Evolutionary conservation across 2,797 vertebrate species (phyloP), one percentile per base, ranked within the genome.

Genomic region (Otolemur crassicaudatus): DNA sequence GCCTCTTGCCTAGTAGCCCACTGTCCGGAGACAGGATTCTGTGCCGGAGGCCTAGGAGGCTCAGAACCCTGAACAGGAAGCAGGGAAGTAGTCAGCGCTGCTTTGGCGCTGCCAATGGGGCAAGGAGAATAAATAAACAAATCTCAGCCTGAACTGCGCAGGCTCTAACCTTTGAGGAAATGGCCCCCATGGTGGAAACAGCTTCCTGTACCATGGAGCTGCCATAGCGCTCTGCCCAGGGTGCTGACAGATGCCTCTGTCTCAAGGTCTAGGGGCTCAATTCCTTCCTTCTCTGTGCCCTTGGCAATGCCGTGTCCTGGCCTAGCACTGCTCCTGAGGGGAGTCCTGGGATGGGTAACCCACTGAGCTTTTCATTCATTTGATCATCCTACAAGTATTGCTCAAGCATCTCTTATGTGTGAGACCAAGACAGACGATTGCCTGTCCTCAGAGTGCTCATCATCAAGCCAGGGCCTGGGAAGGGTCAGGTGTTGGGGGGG

Each of bases 51-150:
- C 70, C 63, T 14, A 0, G 84, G 58, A 81, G 58, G 46, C 69
- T 37, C 90, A 40, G 34, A 53, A 31, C 19, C 5, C 87, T 43
- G 86, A 94, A 29, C 56, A 88, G 94, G 88, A 97, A 94, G 79
- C 60, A 12, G 25, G 77, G 75, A 82, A 73, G 65, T 75, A 72
- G 75, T 76, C 29, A 0, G 81, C 77, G 27, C 46, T 31, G 49
- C 87, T 94, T 92, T 94, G 86, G 90, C 94, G 84, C 90, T 37
- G 46, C 88, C 11, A 0, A 60, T 86, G 85, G 86, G 34, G 79
- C 91, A 37, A 37, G 31, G 69, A 96, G 85, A 86, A 88, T 85
- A 92, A 97, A 90, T 92, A 94, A 97, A 96, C 90, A 94, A 67
- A 92, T 37, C 58, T 73, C 70, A 86, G 60, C 20, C 56, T 29